Base-by-base conservation (phyloP, 2,888 invertebrate species). In the Caprella mutica region DNA sequence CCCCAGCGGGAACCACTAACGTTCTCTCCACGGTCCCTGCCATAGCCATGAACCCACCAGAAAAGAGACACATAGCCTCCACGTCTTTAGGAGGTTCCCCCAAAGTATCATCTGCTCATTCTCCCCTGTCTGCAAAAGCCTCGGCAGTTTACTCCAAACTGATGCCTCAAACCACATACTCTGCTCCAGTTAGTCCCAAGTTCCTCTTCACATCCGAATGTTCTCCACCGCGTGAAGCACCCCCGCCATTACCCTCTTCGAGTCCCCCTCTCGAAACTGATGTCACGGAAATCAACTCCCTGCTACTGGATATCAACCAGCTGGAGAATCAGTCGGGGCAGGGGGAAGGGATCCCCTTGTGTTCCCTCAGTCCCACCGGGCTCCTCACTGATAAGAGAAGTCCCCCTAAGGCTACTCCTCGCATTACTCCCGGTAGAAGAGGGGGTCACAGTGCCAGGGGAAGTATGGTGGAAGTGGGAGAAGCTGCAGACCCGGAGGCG, bases 261-360 rank as follows among this genome's bases (percentile, higher is more conserved):
- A 17, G 27, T 14, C 48, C 48, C 12, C 48, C 48, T 12, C 55
- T 35, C 5, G 55, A 55, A 42, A 55, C 55, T 30, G 55, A 55
- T 26, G 35, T 55, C 24, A 55, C 55, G 5, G 55, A 55, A 33
- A 33, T 55, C 26, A 55, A 55, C 12, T 44, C 55, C 9, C 46
- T 55, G 17, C 46, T 46, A 38, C 30, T 55, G 35, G 55, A 55
- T 21, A 48, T 48, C 14, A 48, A 48, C 30, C 48, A 48, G 21
- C 48, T 48, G 26, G 55, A 44, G 30, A 44, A 55, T 23, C 55
- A 46, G 19, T 26, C 29, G n/a, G 46, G 46, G 21, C 30, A 17
- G 19, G 46, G 55, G 29, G 55, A 55, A 19, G 44, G 55, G 12
- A 55, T 55, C 19, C 55, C 55, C 33, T 17, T 55, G 23, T 46